phyloP scores from a whole-genome alignment of 2,797 vertebrate genomes.

The Macrochelys suwanniensis region DNA sequence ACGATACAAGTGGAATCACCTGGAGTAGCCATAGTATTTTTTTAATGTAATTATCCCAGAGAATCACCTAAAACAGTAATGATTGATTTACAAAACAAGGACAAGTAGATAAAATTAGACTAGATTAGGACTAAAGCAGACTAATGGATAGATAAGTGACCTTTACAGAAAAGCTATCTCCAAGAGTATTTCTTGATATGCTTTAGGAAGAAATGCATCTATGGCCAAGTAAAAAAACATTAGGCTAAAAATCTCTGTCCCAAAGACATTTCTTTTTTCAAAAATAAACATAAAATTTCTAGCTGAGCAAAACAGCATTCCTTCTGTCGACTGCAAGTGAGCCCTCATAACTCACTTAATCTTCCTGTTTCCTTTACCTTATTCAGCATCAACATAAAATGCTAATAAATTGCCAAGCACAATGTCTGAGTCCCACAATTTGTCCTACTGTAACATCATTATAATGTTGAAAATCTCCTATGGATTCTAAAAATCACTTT shows the following conservation, averaged over 20 bases:
- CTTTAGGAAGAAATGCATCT: neutral
- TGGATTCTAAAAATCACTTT: slow-evolving; percentile 51
- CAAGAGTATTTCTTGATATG: neutral
- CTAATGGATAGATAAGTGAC: neutral
- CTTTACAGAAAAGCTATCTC: neutral
- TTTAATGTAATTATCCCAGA: neutral
- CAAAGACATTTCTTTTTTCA: neutral
- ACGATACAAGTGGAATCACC: neutral
- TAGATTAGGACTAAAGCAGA: neutral
- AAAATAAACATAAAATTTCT: neutral
- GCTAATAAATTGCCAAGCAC: slow-evolving; percentile 12
- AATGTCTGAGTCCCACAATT: neutral
- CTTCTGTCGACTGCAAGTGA: neutral
- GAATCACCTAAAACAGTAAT: fast-evolving
- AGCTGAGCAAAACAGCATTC: neutral
- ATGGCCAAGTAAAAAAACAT: neutral
- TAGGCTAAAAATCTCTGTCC: neutral
- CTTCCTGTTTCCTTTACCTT: slow-evolving; percentile 1
- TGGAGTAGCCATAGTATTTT: neutral
- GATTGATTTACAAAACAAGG: neutral
- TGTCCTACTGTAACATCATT: slow-evolving; percentile 15
- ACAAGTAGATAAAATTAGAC: neutral
- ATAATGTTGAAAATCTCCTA: neutral
- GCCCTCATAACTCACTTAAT: neutral
- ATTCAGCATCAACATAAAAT: slow-evolving; percentile 18